These are phyloP conservation scores for Tragelaphus strepsiceros DNA, from an alignment of 2,113 vertebrate genomes.

Conservation along the genomic window DNA sequence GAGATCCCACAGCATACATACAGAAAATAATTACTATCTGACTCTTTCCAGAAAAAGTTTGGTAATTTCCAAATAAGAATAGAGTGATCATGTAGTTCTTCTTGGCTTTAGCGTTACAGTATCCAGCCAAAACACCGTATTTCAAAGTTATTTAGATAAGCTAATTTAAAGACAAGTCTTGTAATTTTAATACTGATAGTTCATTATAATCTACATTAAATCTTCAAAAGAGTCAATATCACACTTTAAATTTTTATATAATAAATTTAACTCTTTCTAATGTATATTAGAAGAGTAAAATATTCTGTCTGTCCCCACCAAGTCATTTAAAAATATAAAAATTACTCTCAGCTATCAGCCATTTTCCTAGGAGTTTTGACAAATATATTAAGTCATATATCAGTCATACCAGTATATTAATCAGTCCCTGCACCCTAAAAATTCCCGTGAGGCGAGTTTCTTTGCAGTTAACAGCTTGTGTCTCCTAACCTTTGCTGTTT, in stretches of 20 bases:
- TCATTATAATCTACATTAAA: not conserved
- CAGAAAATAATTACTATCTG: not conserved
- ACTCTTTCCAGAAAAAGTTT: not conserved
- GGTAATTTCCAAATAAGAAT: not conserved
- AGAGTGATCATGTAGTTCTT: not conserved
- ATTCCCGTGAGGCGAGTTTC: not conserved
- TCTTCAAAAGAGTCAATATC: not conserved
- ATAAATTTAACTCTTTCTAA: not conserved
- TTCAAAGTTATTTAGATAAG: not conserved
- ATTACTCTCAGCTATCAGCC: not conserved
- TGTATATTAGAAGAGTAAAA: not conserved
- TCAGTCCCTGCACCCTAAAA: not conserved
- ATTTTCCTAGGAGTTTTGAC: not conserved
- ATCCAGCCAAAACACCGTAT: not conserved
- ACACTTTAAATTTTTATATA: constrained; percentile 3
- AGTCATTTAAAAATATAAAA: not conserved
- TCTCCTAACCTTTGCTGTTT: not conserved
- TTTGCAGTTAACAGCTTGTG: not conserved
- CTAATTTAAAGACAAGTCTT: not conserved
- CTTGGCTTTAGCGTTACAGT: not conserved
- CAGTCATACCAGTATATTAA: not conserved
- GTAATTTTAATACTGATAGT: not conserved
- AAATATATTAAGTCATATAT: not conserved
- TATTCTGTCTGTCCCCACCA: not conserved
- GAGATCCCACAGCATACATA: not conserved